A percentile compares a stretch with the other conserved stretches of the same genome.
phyloP scores from a whole-genome alignment of 2,888 invertebrate species.

The Mellilla xanthometata region DNA sequence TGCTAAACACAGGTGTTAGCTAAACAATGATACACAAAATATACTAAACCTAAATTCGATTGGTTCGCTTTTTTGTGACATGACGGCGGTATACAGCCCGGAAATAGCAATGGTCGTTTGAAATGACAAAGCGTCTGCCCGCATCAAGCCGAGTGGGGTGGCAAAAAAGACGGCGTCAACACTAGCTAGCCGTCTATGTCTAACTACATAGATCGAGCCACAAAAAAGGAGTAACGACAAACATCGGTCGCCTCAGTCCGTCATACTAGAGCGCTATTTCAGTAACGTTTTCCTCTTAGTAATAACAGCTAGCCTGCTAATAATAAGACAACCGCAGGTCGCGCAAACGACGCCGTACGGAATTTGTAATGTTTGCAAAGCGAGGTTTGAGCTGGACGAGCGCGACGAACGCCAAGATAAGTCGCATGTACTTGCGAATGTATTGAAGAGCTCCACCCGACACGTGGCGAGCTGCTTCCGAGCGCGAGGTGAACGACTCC shows the following conservation, averaged over 20 bases:
- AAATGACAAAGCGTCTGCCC: constrained; percentile 61
- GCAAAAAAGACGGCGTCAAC: constrained; percentile 62
- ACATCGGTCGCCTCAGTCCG: constrained; percentile 42
- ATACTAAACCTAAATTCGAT: constrained; percentile 33
- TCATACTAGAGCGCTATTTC: constrained; percentile 69
- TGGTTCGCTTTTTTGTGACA: constrained; percentile 40
- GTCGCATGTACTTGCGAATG: constrained; percentile 23
- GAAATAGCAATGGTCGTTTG: constrained; percentile 55
- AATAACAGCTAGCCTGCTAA: constrained; percentile 54
- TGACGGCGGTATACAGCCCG: constrained; percentile 44
- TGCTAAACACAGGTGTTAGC: too few relatives aligned
- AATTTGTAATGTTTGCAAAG: constrained; percentile 46
- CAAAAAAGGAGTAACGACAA: constrained; percentile 70
- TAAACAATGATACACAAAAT: constrained; percentile 21
- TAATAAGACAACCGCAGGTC: constrained; percentile 49
- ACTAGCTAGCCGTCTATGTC: constrained; percentile 49
- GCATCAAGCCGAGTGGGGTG: constrained; percentile 51
- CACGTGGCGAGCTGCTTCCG: constrained; percentile 46
- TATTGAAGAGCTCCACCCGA: constrained; percentile 37
- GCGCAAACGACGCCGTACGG: constrained; percentile 41
- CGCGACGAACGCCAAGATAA: constrained; percentile 34
- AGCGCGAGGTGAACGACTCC: constrained; percentile 61
- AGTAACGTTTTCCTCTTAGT: constrained; percentile 70
- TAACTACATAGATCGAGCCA: constrained; percentile 43
- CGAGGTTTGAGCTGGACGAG: constrained; percentile 27